phyloP scores from a whole-genome alignment of 2,888 invertebrate genomes.

The Brenthis hecate region DNA sequence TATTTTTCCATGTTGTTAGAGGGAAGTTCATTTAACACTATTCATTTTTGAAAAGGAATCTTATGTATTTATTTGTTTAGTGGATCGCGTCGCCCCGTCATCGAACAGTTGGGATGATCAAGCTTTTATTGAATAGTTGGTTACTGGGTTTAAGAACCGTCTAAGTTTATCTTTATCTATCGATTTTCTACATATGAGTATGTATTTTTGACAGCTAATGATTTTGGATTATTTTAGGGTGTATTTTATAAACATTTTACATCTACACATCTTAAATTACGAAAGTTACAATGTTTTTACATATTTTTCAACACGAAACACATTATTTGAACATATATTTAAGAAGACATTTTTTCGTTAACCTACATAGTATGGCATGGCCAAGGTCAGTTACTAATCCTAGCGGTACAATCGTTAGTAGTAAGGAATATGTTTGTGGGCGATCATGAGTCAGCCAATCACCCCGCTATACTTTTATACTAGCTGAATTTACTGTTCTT shows the following conservation, averaged over 20 bases:
- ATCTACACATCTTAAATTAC: no score
- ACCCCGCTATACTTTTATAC: background rate
- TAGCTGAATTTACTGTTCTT: no score
- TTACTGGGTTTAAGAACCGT: background rate
- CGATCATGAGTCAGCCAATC: conserved; percentile 16
- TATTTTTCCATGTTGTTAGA: conserved; percentile 31
- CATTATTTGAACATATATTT: background rate
- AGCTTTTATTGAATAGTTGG: background rate
- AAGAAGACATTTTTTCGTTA: conserved; percentile 5
- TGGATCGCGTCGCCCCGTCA: background rate
- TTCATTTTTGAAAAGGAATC: conserved; percentile 32
- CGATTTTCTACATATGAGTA: no score
- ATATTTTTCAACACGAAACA: background rate
- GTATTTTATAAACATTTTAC: no score
- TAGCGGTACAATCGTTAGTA: conserved; percentile 11
- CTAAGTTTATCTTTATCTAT: no score
- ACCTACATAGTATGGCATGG: conserved; percentile 22
- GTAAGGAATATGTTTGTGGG: conserved; percentile 23
- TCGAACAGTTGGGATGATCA: background rate
- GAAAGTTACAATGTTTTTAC: no score
- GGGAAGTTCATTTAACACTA: conserved; percentile 40
- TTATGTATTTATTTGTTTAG: conserved; percentile 30
- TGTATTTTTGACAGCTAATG: no score
- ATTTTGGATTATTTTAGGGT: no score
- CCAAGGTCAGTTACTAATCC: conserved; percentile 32